Conservation (phyloP, 2,888 invertebrate genomes). For the Melinaea menophilus region DNA sequence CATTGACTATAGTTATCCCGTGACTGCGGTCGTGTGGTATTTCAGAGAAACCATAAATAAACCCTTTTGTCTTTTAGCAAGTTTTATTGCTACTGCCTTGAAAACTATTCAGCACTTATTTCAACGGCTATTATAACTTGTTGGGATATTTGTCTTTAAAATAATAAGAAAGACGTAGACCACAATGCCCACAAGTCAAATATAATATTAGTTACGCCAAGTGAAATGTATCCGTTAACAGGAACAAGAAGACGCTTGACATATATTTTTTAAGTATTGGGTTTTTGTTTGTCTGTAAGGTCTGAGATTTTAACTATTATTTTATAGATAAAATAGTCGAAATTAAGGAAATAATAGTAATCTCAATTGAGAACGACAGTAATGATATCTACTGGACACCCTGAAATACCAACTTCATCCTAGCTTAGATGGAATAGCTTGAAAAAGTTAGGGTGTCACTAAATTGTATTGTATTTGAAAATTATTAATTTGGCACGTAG, state of each 20-base stretch:
- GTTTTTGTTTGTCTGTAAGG: too few species aligned
- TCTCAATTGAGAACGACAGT: too few species aligned
- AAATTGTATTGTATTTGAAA: too few species aligned
- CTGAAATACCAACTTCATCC: too few species aligned
- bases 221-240: neutral
- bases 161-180: neutral
- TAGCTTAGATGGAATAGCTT: too few species aligned
- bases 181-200: slow-evolving; percentile 12
- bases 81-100: slow-evolving; percentile 68
- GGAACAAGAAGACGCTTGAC: neutral
- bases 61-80: slow-evolving; percentile 51
- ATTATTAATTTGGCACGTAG: too few species aligned
- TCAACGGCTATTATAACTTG: neutral
- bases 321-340: too few species aligned
- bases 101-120: slow-evolving; percentile 30
- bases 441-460: too few species aligned
- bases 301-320: too few species aligned
- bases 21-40: slow-evolving; percentile 29
- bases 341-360: too few species aligned
- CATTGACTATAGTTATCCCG: slow-evolving; percentile 28
- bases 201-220: slow-evolving; percentile 8
- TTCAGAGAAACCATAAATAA: slow-evolving; percentile 37
- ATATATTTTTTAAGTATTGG: too few species aligned
- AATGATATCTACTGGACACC: too few species aligned
- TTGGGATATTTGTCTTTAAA: neutral